A percentile compares a stretch with the other conserved stretches of the same genome.
Evolutionary conservation across 2,797 vertebrate genomes (phyloP).

Genomic region (Uromys caudimaculatus): DNA sequence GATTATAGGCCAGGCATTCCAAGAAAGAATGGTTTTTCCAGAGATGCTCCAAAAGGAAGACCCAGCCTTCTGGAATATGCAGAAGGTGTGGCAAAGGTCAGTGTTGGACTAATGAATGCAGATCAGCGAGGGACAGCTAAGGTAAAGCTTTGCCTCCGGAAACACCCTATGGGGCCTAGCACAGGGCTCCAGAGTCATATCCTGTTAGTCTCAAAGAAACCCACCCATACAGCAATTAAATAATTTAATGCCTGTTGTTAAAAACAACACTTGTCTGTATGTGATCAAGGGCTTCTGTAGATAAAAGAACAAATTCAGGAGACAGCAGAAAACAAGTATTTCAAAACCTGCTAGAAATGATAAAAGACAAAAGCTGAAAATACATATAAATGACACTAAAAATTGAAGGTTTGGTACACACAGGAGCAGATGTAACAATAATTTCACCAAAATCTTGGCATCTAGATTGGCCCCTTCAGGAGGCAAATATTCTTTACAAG

Average conservation of each 20-base stretch:
- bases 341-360: not conserved
- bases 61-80: not conserved
- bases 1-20: not conserved
- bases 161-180: not conserved
- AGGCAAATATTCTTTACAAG: not conserved
- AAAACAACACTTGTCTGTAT: not conserved
- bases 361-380: not conserved
- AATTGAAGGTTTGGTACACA: not conserved
- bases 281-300: not conserved
- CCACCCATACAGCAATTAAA: not conserved
- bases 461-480: not conserved
- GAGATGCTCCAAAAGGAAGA: not conserved
- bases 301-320: not conserved
- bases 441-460: not conserved
- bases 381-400: not conserved
- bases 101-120: not conserved
- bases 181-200: not conserved
- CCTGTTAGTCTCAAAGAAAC: not conserved
- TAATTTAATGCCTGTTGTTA: not conserved
- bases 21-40: not conserved
- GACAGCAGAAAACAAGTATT: not conserved
- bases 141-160: not conserved
- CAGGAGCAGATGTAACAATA: not conserved
- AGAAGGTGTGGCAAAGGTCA: not conserved
- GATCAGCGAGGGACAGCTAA: not conserved